Percentiles rank a stretch among this genome's conserved stretches.
phyloP scores from a whole-genome alignment of 2,797 vertebrate genomes.

The Acipenser oxyrinchus region DNA sequence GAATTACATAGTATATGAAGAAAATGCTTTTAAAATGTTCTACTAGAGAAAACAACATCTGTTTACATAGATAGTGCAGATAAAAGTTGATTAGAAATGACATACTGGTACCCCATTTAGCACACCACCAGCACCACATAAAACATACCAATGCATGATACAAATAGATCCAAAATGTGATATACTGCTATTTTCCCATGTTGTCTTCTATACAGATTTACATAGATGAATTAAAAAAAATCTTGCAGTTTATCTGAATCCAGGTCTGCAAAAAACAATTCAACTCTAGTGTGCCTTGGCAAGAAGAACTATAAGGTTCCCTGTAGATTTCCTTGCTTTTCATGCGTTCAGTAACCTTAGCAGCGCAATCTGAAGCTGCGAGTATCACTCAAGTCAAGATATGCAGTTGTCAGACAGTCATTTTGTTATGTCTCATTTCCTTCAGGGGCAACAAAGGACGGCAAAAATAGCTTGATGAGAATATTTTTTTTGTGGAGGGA shows the following conservation, averaged over 20 bases:
- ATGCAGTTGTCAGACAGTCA: slow-evolving; percentile 26
- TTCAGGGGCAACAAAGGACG: slow-evolving; percentile 10
- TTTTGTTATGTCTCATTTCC: slow-evolving; percentile 23
- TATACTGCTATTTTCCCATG: too few relatives aligned
- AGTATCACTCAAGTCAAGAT: slow-evolving; percentile 32
- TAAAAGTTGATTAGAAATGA: too few relatives aligned
- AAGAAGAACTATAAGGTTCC: neutral
- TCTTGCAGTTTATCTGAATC: neutral
- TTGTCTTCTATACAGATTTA: neutral
- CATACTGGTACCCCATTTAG: too few relatives aligned
- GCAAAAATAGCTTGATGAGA: neutral
- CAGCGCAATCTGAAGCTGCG: slow-evolving; percentile 33
- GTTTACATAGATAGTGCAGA: too few relatives aligned
- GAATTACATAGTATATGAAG: too few relatives aligned
- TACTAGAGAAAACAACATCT: too few relatives aligned
- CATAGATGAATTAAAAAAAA: slow-evolving; percentile 16
- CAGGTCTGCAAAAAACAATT: neutral
- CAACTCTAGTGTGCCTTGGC: neutral
- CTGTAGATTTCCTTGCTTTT: neutral
- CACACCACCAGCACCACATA: too few relatives aligned
- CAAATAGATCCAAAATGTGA: too few relatives aligned
- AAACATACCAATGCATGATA: too few relatives aligned
- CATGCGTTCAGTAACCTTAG: slow-evolving; percentile 19
- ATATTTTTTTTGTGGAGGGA: neutral
- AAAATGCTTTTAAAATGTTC: too few relatives aligned